Base-by-base conservation (phyloP, 2,888 invertebrate genomes). In the Cryptus armator region DNA sequence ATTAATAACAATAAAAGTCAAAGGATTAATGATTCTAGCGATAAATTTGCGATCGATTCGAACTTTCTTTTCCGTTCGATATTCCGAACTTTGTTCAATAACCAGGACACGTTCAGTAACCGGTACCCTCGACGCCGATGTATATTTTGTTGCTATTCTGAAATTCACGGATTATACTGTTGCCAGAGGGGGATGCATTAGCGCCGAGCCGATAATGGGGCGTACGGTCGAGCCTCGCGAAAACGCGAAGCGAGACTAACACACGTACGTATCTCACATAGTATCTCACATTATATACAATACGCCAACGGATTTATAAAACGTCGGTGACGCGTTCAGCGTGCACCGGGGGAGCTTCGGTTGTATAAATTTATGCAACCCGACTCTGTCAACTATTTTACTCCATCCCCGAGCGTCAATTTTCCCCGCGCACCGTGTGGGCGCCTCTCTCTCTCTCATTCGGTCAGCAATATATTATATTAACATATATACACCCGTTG, bases 121-220 rank as follows among this genome's bases (percentile, higher is more conserved):
- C 59, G 59, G 59, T 62, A 53, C 32, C 14, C 2, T 1, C 75
- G 37, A 9, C 24, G 16, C 43, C 24, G 12, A 46, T 80, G 48
- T 59, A 71, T 80, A 84, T 86, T 83, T 84, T 77, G 71, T 81
- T 81, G 84, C 84, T 83, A 67, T 80, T 87, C 75, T 79, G 85
- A 88, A 89, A 90, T 89, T 89, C 86, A 88, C 86, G 86, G 88
- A 89, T 91, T 90, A 90, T 90, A 89, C 87, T 86, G 88, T 87
- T 84, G 86, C 84, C 74, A 44, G 81, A 53, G 78, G 74, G 53
- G 62, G 66, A 81, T 89, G 89, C 89, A 90, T 89, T 89, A 90
- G 87, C 86, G 88, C 87, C 24, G 43, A 85, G 85, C 86, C 83
- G 86, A 89, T 90, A 88, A 91, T 90, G 90, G 89, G 83, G 78